Evolutionary conservation across 2,888 invertebrate genomes (phyloP).

Genomic region (Rotaria socialis): DNA sequence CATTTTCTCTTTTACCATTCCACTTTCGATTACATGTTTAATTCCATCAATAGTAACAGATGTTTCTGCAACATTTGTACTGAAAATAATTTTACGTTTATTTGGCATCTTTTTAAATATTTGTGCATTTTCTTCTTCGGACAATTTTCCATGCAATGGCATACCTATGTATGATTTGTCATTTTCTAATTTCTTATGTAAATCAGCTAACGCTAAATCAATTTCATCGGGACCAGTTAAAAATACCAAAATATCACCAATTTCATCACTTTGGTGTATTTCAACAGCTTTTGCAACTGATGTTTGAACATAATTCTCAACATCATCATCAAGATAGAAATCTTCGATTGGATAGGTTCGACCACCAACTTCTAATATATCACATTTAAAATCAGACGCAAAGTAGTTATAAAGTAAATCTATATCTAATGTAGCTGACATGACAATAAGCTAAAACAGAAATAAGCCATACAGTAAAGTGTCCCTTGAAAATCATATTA

Average conservation of each 20-base stretch:
- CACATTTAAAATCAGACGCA: slow-evolving; percentile 53
- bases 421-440: slow-evolving; percentile 47
- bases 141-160: slow-evolving; percentile 54
- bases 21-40: slow-evolving; percentile 59
- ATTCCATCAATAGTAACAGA: slow-evolving; percentile 59
- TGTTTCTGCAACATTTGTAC: slow-evolving; percentile 60
- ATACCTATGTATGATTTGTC: slow-evolving; percentile 60
- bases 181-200: slow-evolving; percentile 47
- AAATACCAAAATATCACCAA: slow-evolving; percentile 60
- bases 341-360: slow-evolving; percentile 47
- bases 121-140: slow-evolving; percentile 54
- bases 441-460: slow-evolving; percentile 53
- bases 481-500: too few species aligned
- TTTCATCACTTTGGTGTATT: slow-evolving; percentile 51
- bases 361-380: slow-evolving; percentile 44
- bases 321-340: slow-evolving; percentile 39
- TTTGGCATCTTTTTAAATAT: slow-evolving; percentile 52
- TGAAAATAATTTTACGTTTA: slow-evolving; percentile 57
- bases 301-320: slow-evolving; percentile 49
- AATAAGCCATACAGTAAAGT: slow-evolving; percentile 51
- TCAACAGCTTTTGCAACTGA: slow-evolving; percentile 53
- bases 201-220: slow-evolving; percentile 52
- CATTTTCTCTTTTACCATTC: slow-evolving; percentile 55
- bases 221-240: slow-evolving; percentile 55
- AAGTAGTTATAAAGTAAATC: neutral